Evolutionary conservation across 2,113 vertebrate genomes (phyloP), one percentile per base, ranked within the genome.

Genomic region (Carassius gibelio): DNA sequence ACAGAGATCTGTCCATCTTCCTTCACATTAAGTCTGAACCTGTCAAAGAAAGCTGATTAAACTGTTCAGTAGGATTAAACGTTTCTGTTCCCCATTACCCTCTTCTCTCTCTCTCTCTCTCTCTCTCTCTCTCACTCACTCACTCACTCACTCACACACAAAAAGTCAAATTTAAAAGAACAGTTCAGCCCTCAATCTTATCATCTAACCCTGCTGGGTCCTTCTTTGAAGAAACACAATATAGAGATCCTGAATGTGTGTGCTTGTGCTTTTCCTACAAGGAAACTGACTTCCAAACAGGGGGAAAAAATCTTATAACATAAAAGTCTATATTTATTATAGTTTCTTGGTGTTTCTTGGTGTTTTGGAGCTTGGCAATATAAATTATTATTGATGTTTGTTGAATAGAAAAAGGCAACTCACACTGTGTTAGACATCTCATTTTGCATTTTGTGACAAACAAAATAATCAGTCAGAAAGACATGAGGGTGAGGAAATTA

Each of bases 51-150:
- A 81, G 21, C 23, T 11, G 61, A 64, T 81, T 81, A 68, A 68
- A 68, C n/a, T 52, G 42, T 68, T 68, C 79, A 81, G 79, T 34
- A 81, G 79, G 79, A 81, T 81, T 64, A 81, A 81, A 81, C 15
- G 30, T 75, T 50, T 75, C 11, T 6, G 0, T 26, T 75, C 71
- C 5, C 42, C 42, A 45, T 72, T 45, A 36, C 9, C 21, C 9
- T 45, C 36, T 23, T n/a, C n/a, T n/a, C n/a, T n/a, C n/a, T n/a
- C n/a, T n/a, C n/a, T 48, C 42, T 74, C 38, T 23, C 36, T 38
- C 36, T 38, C 30, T 30, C 30, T 30, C 30, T 30, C 30, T 30
- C 21, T 71, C 68, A 0, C 66, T 38, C 17, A 1, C 17, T 10
- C 30, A 15, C 26, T 2, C 30, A 4, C 64, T 7, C 66, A 34